Conservation (phyloP, 1,140 invertebrate species). For the Micrasema minimum region DNA sequence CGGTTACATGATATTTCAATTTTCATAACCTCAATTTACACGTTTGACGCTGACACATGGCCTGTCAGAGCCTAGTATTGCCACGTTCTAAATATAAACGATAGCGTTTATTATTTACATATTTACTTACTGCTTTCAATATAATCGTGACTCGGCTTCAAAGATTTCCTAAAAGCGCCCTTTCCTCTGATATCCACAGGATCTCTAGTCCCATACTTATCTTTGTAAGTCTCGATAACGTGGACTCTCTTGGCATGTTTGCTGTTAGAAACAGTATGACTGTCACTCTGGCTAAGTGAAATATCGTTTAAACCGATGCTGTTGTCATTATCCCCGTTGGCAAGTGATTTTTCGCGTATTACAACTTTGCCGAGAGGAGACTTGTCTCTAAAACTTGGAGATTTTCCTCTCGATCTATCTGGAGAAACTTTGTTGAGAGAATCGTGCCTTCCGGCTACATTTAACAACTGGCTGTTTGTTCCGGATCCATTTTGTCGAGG, state of each 20-base stretch:
- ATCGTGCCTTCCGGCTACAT: conserved; percentile 29
- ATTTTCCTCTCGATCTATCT: conserved; percentile 46
- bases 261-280: conserved; percentile 48
- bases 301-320: conserved; percentile 48
- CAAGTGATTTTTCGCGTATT: conserved; percentile 38
- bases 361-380: conserved; percentile 40
- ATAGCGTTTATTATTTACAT: too few relatives aligned
- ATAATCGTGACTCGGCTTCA: conserved; percentile 32
- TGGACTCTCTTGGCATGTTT: conserved; percentile 43
- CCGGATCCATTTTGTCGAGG: conserved; percentile 35
- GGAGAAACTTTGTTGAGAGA: conserved; percentile 20
- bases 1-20: too few relatives aligned
- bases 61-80: too few relatives aligned
- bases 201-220: conserved; percentile 32
- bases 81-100: too few relatives aligned
- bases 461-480: conserved; percentile 41
- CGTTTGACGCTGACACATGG: too few relatives aligned
- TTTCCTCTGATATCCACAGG: conserved; percentile 36
- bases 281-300: conserved; percentile 51
- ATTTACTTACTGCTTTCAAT: conserved; percentile 68
- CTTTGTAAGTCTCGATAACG: conserved; percentile 47
- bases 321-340: conserved; percentile 47
- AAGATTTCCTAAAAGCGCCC: conserved; percentile 38
- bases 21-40: too few relatives aligned
- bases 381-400: conserved; percentile 46